Base-by-base conservation (phyloP, 2,797 vertebrate genomes). In the Callimico goeldii region DNA sequence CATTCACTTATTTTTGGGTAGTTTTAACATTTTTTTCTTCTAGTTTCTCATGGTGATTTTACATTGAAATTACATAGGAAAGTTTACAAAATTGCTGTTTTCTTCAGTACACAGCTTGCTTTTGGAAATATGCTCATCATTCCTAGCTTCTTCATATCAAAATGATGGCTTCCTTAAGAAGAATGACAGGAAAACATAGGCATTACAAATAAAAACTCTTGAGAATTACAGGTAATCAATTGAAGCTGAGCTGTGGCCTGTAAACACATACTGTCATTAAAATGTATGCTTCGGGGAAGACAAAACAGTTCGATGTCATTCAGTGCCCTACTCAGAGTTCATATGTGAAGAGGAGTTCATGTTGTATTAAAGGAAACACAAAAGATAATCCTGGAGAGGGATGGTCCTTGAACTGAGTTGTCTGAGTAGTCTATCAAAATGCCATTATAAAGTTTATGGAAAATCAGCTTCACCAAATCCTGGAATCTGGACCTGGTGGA, bases 101-200 rank as follows among this genome's bases (percentile, higher is more conserved):
- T 24, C 19, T 52, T 89, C 8, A 83, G 39, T 64, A 73, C 77
- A 58, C 1, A 70, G 5, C 24, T 89, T 81, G 48, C 9, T 92
- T 86, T 90, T 55, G 15, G 73, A 89, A 77, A 79, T 95, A 17
- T 88, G 2, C 28, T 96, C 12, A 76, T 95, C 64, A 79, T 94
- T 88, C 24, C 13, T 86, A 76, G 22, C 36, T 92, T 96, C 9
- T 67, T 92, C 19, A 39, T 3, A 5, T 82, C 22, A 90, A 76
- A 55, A 79, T 58, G 5, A 43, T 30, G 3, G n/a, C 10, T 82
- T 70, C 12, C 13, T 90, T 90, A 77, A 41, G 89, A 50, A 64
- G 24, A 17, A 87, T 12, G 52, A 24, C 28, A 92, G 4, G 9
- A 39, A 72, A 83, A 90, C 12, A 11, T 5, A 70, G 33, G 17